Percentiles rank a stretch among this genome's conserved stretches.
Evolutionary conservation across 2,888 invertebrate species (phyloP).

Genomic region (Folsomia candida): DNA sequence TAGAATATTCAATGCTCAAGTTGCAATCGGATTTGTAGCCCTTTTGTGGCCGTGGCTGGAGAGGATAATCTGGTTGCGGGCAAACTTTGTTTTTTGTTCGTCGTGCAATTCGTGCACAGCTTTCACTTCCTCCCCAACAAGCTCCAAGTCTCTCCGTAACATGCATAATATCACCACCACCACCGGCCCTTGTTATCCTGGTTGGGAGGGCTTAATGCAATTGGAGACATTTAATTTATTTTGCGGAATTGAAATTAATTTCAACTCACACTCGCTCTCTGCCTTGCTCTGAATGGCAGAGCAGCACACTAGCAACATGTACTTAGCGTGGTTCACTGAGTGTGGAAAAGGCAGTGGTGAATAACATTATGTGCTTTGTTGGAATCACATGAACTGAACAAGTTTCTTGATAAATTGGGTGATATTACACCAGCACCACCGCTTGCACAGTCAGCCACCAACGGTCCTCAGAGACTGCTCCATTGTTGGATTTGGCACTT

Average conservation of each 20-base stretch:
- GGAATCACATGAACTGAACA: background rate
- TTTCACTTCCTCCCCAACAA: background rate
- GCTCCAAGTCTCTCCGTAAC: too few species aligned
- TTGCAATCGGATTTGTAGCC: background rate
- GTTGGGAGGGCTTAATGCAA: background rate
- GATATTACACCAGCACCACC: background rate
- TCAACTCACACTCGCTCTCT: background rate
- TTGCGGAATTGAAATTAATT: conserved; percentile 7
- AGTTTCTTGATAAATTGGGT: background rate
- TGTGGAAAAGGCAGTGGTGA: background rate
- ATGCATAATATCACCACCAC: too few species aligned
- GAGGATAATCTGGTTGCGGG: background rate
- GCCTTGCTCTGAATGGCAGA: too few species aligned
- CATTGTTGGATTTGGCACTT: background rate
- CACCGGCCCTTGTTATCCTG: too few species aligned
- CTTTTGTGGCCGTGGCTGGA: background rate
- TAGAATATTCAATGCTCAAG: background rate
- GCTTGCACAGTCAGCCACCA: background rate
- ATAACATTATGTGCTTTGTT: background rate
- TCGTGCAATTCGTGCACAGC: background rate
- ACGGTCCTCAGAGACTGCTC: background rate
- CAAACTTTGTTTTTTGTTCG: background rate
- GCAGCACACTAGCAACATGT: too few species aligned
- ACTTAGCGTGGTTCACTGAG: too few species aligned
- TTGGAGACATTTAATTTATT: conserved; percentile 12